Evolutionary conservation across 1,140 invertebrate genomes (phyloP).

Genomic region (Gonatopus flavifemur): DNA sequence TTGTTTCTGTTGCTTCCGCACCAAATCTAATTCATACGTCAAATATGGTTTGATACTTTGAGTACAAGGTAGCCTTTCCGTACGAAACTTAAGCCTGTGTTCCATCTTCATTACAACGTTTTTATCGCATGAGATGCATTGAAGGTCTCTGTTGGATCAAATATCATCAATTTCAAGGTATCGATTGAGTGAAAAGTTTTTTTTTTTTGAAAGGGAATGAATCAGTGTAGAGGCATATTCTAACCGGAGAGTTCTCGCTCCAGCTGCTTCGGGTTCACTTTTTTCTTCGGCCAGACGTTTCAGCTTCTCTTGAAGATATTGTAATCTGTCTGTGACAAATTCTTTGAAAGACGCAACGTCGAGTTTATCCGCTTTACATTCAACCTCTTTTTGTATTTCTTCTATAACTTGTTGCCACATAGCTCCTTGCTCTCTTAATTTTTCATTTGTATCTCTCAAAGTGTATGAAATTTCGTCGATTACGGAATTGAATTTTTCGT

Average conservation of each 20-base stretch:
- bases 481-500: constrained; percentile 68
- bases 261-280: constrained; percentile 69
- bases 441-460: constrained; percentile 65
- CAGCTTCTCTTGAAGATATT: constrained; percentile 65
- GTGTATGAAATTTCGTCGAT: constrained; percentile 65
- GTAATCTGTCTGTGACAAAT: constrained; percentile 65
- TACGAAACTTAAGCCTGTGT: constrained; percentile 49
- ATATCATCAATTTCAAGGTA: neutral
- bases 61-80: constrained; percentile 53
- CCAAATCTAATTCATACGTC: constrained; percentile 67
- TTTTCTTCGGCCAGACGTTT: constrained; percentile 60
- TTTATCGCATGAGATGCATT: constrained; percentile 75
- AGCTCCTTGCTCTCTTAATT: constrained; percentile 63
- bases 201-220: no score
- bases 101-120: constrained; percentile 68
- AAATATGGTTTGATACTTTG: constrained; percentile 66
- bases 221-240: neutral
- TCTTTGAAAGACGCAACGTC: constrained; percentile 69
- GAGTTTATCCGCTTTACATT: constrained; percentile 67
- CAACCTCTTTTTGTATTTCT: constrained; percentile 68
- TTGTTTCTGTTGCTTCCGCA: constrained; percentile 61
- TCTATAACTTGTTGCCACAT: constrained; percentile 57
- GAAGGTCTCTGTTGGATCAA: constrained; percentile 60
- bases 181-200: neutral
- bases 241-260: constrained; percentile 66